Conservation (phyloP, 2,888 invertebrate genomes). For the Pocota personata region DNA sequence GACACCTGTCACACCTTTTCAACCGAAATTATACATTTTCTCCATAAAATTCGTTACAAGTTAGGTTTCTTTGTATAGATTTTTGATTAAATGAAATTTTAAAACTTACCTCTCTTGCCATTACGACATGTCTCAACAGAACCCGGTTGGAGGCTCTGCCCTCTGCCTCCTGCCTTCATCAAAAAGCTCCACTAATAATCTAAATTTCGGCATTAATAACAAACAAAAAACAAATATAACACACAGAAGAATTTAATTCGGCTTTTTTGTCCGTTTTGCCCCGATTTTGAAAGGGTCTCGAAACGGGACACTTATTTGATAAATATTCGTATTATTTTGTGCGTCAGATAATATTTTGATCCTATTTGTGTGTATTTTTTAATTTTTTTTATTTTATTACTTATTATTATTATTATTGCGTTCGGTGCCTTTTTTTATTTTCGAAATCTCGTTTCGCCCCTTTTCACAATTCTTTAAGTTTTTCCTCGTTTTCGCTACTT, state of each 20-base stretch:
- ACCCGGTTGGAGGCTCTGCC: constrained; percentile 82
- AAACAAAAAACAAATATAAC: constrained; percentile 6
- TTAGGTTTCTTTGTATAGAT: neutral
- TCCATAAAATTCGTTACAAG: neutral
- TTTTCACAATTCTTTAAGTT: constrained; percentile 3
- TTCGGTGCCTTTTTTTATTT: neutral
- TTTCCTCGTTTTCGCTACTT: constrained; percentile 15
- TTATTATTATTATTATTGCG: neutral
- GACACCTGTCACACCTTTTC: constrained; percentile 35
- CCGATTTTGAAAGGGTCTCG: neutral
- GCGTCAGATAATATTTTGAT: constrained; percentile 17
- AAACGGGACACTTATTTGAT: neutral
- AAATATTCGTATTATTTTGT: constrained; percentile 22
- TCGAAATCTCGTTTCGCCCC: neutral
- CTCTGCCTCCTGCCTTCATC: constrained; percentile 80
- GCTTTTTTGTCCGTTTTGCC: neutral
- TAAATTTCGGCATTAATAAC: constrained; percentile 75
- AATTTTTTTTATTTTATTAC: neutral
- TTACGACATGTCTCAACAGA: constrained; percentile 83
- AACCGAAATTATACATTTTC: neutral
- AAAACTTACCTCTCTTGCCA: constrained; percentile 83
- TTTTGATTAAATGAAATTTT: neutral
- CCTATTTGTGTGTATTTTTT: constrained; percentile 33
- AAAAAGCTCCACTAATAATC: constrained; percentile 76
- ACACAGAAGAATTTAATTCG: constrained; percentile 4